Conservation (phyloP, 2,113 vertebrate species). For the Campylomormyrus tamandua region DNA sequence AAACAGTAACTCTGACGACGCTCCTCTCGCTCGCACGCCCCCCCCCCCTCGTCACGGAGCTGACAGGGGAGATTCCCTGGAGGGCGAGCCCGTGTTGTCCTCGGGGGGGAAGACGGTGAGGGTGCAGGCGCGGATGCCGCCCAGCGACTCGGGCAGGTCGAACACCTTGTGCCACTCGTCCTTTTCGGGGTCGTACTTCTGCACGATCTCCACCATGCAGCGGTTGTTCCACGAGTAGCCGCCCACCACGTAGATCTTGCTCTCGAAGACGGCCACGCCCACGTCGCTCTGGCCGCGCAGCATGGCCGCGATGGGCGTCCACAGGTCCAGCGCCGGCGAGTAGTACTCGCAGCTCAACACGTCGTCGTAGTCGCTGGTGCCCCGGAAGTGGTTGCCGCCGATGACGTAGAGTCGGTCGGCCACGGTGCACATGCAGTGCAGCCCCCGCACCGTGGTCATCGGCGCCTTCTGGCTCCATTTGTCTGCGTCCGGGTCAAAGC, state of each 20-base stretch:
- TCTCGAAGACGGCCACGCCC: conserved; percentile 94
- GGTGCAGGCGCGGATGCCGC: conserved; percentile 96
- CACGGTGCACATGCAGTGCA: conserved; percentile 98
- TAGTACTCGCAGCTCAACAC: conserved; percentile 98
- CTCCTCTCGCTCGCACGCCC: conserved; percentile 8
- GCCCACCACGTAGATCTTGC: conserved; percentile 96
- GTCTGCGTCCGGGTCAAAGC: conserved; percentile 94
- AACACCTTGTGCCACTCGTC: conserved; percentile 99
- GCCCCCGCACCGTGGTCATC: conserved; percentile 94
- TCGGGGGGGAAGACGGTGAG: conserved; percentile 94
- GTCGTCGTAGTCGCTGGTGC: conserved; percentile 97
- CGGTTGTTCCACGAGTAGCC: conserved; percentile 99
- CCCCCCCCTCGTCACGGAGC: conserved; percentile 71
- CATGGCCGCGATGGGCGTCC: conserved; percentile 97
- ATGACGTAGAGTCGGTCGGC: conserved; percentile 95
- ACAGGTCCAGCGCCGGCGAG: conserved; percentile 88
- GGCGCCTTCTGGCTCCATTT: conserved; percentile 97
- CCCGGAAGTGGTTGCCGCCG: conserved; percentile 96
- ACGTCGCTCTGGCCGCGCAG: conserved; percentile 95
- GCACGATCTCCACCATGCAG: conserved; percentile 98
- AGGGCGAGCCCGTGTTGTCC: conserved; percentile 85
- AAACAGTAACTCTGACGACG: conserved; percentile 59
- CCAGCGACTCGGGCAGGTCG: conserved; percentile 93
- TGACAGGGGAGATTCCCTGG: conserved; percentile 89
- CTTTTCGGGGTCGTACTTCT: conserved; percentile 96